These are phyloP conservation scores for Drosophila tani DNA, from an alignment of 1,140 invertebrate genomes.

Conservation along the genomic window DNA sequence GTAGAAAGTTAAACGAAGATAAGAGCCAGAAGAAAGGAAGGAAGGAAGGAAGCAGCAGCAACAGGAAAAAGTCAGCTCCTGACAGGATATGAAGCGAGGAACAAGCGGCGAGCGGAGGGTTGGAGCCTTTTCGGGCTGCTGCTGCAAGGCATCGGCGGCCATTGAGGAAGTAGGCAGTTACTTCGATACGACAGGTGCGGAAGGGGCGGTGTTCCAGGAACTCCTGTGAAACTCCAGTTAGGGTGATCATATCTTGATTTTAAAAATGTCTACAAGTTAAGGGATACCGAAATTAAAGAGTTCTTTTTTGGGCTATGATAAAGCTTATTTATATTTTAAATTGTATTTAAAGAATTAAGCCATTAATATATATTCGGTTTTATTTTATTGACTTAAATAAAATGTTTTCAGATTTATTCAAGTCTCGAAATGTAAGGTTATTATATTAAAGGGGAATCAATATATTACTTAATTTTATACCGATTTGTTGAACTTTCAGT, in stretches of 20 bases:
- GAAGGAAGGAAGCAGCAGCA: slow-evolving; percentile 34
- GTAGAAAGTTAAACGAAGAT: slow-evolving; percentile 77
- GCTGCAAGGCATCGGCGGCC: slow-evolving; percentile 47
- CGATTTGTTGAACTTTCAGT: too few relatives aligned
- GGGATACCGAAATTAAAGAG: too few relatives aligned
- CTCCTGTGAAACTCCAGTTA: neutral
- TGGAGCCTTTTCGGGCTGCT: neutral
- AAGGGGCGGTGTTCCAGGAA: neutral
- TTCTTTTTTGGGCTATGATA: too few relatives aligned
- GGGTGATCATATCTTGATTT: slow-evolving; percentile 1
- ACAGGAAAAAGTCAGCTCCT: slow-evolving; percentile 38
- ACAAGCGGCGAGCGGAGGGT: neutral
- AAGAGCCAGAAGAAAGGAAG: slow-evolving; percentile 40
- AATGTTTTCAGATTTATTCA: neutral
- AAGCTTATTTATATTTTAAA: neutral
- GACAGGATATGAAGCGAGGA: slow-evolving; percentile 54
- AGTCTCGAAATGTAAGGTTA: neutral
- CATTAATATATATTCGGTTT: too few relatives aligned
- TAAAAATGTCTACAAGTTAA: neutral
- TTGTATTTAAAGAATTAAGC: neutral
- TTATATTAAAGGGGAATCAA: too few relatives aligned
- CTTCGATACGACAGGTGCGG: slow-evolving; percentile 56
- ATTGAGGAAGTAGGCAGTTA: slow-evolving; percentile 68
- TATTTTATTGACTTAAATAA: too few relatives aligned
- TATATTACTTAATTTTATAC: too few relatives aligned